Base-by-base conservation (phyloP, 2,113 vertebrate species). In the Melanerpes aurifrons region DNA sequence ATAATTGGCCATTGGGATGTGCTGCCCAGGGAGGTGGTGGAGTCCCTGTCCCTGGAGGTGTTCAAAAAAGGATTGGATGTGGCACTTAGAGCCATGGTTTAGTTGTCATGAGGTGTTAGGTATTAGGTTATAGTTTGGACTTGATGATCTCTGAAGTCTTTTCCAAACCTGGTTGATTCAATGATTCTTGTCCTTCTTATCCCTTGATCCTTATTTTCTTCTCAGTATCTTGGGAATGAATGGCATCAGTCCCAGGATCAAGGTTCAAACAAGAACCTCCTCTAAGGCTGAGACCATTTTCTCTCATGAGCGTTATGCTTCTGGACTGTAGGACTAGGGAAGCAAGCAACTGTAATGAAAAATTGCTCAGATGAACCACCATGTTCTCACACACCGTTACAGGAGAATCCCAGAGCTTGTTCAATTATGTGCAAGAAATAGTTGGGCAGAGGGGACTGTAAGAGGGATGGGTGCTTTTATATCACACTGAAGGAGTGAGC, bases 261-360 rank as follows among this genome's bases (percentile, higher is more conserved):
- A 81, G 68, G 31, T 85, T 93, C 75, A 89, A 8, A 68, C 37
- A 57, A 86, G 89, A 82, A 40, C 58, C 19, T 89, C 12, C 10
- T 53, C 5, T 57, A 64, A 66, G 62, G 53, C 0, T 37, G 92
- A 84, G 43, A 12, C 45, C 4, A 0, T 75, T 87, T 91, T 87
- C 77, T 74, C 48, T 15, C 48, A 3, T 29, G 29, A 61, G 7
- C 0, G 0, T 17, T 54, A 54, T 54, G 29, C n/a, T 4, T 32
- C 5, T 31, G 15, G 25, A 3, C 13, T 87, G 69, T 25, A 80
- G 61, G 59, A 81, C 63, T 78, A 40, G 13, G 54, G 85, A 57
- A 82, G 79, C 64, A 74, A 87, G 66, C 0, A 1, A 14, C 58
- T 72, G 4, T 57, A 61, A 68, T 62, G 62, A 81, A 72, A 43